A percentile compares a stretch with the other conserved stretches of the same genome.
Evolutionary conservation across 30 jellyfish, hydroid and myxozoan species (phyloP).

Genomic region (Nemopilema nomurai): DNA sequence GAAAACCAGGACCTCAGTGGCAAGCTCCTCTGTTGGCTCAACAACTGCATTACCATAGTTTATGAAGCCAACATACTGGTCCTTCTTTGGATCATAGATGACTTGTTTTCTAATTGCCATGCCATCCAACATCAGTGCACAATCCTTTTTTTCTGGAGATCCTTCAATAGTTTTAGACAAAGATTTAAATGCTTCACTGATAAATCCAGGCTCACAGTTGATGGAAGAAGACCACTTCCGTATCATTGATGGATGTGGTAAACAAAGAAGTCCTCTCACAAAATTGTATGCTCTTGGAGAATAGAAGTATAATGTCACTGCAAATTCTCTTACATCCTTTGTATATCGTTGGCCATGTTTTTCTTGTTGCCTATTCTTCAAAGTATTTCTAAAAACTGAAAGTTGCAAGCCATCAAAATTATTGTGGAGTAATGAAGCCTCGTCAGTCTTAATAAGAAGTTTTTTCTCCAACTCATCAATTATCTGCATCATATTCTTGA

Average conservation of each 20-base stretch:
- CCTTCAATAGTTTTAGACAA: neutral
- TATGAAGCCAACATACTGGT: conserved; percentile 45
- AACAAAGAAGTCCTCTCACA: conserved; percentile 41
- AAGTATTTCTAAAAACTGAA: too few relatives aligned
- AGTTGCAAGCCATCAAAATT: too few relatives aligned
- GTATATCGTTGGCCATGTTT: conserved; percentile 12
- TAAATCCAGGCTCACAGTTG: conserved; percentile 53
- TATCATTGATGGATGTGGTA: conserved; percentile 63
- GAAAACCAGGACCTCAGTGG: too few relatives aligned
- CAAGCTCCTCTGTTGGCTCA: conserved; percentile 49
- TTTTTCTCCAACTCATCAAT: too few relatives aligned
- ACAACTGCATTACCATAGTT: conserved; percentile 51
- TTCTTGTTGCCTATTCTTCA: conserved; percentile 5
- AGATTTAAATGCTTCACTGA: conserved; percentile 29
- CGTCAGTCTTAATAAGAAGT: too few relatives aligned
- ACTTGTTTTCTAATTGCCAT: conserved; percentile 60
- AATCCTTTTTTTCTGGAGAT: conserved; percentile 35
- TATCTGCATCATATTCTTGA: too few relatives aligned
- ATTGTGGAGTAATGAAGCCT: too few relatives aligned
- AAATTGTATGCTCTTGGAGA: too few relatives aligned
- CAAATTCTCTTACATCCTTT: conserved; percentile 42
- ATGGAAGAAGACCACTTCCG: conserved; percentile 64
- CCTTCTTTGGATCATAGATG: conserved; percentile 16
- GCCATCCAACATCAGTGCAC: conserved; percentile 61
- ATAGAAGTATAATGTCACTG: too few relatives aligned